Evolutionary conservation across 1,140 invertebrate genomes (phyloP), one percentile per base, ranked within the genome.

Genomic region (Drosophila nebulosa): DNA sequence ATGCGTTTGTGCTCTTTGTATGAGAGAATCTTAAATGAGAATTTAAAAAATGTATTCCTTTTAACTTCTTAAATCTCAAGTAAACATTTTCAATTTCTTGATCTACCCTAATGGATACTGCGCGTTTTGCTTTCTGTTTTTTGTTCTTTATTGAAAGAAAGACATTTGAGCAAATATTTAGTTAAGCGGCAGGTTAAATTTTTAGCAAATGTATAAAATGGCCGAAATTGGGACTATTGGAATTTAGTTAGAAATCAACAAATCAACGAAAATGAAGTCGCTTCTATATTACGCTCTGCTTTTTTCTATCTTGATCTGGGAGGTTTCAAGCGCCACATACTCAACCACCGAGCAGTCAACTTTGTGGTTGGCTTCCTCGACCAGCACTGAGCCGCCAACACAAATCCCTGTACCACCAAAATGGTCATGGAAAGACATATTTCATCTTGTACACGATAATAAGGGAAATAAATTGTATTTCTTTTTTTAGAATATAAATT

Each of bases 391-490:
- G 16, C 9, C 14, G 2, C 3, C 62, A 26, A 32, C 55, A 1
- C 26, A 36, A 30, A 55, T 36, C 22, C 36, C 39, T 5, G 14
- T 58, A 32, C 51, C 14, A 26, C 26, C 69, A 1, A 52, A 62
- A 52, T 42, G 59, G 57, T 35, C 62, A 16, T 65, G 62, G 70
- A 35, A 18, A 9, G 62, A 51, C 14, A 52, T 74, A 2, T 5
- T 55, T 0, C 27, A 36, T 9, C 42, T 46, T 50, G 27, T 73
- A 0, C 64, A 58, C 32, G 16, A 64, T 22, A 53, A 50, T 21
- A 35, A 14, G 1, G 70, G 63, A 42, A 74, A 74, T n/a, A 74
- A 74, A 16, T 74, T 74, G 6, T 74, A 74, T 35, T 74, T 74
- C 16, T 74, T 74, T 46, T 74, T 74, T n/a, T 74, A 66, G n/a